Evolutionary conservation across 1,140 invertebrate genomes (phyloP).

Genomic region (Heliconius hermathena): DNA sequence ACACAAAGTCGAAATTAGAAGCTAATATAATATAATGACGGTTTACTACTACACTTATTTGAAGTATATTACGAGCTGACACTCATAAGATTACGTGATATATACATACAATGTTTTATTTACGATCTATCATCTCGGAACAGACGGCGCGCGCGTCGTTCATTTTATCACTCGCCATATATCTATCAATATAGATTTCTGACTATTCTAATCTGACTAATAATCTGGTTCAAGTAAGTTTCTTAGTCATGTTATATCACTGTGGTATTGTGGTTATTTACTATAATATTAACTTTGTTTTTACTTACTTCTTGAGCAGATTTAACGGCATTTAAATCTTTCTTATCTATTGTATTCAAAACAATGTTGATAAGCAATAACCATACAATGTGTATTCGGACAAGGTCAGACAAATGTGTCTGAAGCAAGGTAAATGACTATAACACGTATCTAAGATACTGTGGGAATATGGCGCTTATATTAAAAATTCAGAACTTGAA

Average conservation of each 20-base stretch:
- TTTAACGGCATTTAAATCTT: not conserved
- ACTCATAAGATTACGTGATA: not conserved
- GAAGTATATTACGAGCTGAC: not conserved
- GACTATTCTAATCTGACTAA: not conserved
- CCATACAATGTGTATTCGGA: not conserved
- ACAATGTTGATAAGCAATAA: not conserved
- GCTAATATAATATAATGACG: not conserved
- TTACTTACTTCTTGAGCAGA: not conserved
- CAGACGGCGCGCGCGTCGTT: not conserved
- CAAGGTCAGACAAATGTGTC: not conserved
- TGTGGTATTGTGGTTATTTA: not conserved
- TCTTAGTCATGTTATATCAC: not conserved
- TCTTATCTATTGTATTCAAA: not conserved
- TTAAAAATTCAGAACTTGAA: too few relatives aligned
- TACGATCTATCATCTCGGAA: not conserved
- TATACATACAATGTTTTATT: constrained; percentile 5
- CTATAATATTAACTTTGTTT: not conserved
- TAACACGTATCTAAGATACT: too few relatives aligned
- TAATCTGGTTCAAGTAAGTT: not conserved
- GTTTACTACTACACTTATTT: too few relatives aligned
- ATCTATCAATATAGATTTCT: not conserved
- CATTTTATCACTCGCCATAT: not conserved
- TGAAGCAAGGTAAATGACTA: not conserved
- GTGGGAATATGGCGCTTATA: too few relatives aligned
- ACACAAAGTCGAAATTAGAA: not conserved